Evolutionary conservation across 2,797 vertebrate species (phyloP).

Genomic region (Tapirus indicus): DNA sequence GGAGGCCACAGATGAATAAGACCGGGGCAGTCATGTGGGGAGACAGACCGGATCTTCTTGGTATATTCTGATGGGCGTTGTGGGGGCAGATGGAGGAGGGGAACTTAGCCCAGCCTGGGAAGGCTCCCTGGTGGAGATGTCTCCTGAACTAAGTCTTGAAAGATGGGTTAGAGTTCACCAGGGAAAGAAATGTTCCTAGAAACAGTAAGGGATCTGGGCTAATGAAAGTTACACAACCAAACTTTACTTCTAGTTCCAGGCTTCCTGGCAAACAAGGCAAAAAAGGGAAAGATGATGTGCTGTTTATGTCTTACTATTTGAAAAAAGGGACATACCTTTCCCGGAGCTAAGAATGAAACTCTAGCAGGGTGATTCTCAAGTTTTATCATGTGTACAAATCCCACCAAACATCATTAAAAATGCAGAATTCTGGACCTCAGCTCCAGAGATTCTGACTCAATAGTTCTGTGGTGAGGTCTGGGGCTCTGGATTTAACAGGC

Average conservation of each 20-base stretch:
- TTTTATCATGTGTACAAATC: constrained; percentile 16
- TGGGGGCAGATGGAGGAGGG: accelerated
- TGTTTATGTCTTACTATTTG: neutral
- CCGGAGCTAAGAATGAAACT: constrained; percentile 37
- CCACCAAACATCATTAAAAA: neutral
- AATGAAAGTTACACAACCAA: neutral
- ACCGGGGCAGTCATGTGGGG: neutral
- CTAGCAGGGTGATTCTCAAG: neutral
- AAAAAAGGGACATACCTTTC: neutral
- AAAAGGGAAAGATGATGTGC: neutral
- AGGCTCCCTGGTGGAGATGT: neutral
- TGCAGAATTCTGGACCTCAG: neutral
- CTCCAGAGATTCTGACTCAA: neutral
- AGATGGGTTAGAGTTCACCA: neutral
- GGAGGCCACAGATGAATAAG: neutral
- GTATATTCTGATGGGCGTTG: neutral
- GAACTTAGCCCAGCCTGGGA: neutral
- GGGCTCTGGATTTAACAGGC: neutral
- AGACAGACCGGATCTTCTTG: neutral
- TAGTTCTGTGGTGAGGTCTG: neutral
- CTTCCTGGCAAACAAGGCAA: neutral
- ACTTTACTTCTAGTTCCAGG: neutral
- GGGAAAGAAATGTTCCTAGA: neutral
- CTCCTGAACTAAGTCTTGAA: neutral
- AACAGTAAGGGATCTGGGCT: neutral